Percentiles rank a stretch among this genome's conserved stretches.
Evolutionary conservation across 1,140 invertebrate genomes (phyloP).

Genomic region (Onthophagus taurus): DNA sequence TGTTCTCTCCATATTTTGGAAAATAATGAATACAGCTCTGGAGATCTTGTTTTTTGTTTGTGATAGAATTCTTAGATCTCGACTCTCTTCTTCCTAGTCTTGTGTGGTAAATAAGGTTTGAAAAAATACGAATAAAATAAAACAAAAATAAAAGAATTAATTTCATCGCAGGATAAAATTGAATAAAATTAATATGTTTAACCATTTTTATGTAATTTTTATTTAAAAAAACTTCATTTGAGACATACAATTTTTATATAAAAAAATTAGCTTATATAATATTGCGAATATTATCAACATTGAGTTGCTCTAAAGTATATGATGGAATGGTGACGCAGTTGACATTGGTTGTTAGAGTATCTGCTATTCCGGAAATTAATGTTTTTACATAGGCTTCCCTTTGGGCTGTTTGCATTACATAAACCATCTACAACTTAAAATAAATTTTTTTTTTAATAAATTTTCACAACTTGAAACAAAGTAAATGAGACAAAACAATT

Average conservation of each 20-base stretch:
- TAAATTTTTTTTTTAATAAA: no score
- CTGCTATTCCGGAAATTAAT: constrained; percentile 17
- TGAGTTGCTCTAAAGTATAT: constrained; percentile 22
- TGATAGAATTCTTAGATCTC: background rate
- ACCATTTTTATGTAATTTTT: constrained; percentile 8
- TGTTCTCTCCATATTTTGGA: no score
- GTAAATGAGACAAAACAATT: no score
- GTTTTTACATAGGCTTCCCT: constrained; percentile 18
- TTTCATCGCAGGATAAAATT: no score
- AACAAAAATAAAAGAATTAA: background rate
- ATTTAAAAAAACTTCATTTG: constrained; percentile 12
- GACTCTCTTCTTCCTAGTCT: no score
- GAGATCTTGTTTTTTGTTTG: background rate
- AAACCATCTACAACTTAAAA: no score
- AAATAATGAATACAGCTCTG: no score
- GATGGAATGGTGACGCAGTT: constrained; percentile 17
- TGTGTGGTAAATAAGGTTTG: no score
- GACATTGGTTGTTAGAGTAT: constrained; percentile 14
- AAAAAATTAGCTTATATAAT: constrained; percentile 34
- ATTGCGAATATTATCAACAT: constrained; percentile 34
- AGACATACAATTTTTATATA: constrained; percentile 28
- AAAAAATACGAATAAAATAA: background rate
- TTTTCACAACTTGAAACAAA: no score
- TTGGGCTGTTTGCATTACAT: constrained; percentile 24
- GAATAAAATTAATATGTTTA: no score